Evolutionary conservation across 1,140 invertebrate genomes (phyloP), one percentile per base, ranked within the genome.

Genomic region (Plodia interpunctella): DNA sequence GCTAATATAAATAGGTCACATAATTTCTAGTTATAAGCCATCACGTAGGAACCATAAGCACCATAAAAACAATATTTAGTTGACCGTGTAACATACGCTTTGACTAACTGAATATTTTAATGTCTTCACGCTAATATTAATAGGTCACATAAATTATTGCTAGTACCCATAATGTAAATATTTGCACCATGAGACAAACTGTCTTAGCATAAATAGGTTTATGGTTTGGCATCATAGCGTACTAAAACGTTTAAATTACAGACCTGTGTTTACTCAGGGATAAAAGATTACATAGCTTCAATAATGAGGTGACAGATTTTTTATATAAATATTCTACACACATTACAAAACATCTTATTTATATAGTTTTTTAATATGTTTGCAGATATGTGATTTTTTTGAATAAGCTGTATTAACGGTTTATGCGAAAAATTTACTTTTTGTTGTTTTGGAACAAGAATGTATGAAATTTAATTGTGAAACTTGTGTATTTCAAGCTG

Each of bases 131-230:
- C 38, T 44, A 15, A 44, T 15, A 17, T n/a, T 15, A 44, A 44
- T 44, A 44, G 13, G 38, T n/a, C 38, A 4, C 38, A 17, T 44
- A 44, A 44, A 44, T 44, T n/a, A 44, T 44, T 15, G 5, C 38
- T 44, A 44, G 38, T 44, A 44, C 38, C 38, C 5, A 44, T 15
- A 15, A 15, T 5, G 15, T 44, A 44, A 44, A 44, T 44, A 44
- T 44, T 44, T 44, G n/a, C 38, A 44, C 38, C 13, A 44, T 44
- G 38, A 44, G 38, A 44, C 38, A 44, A 44, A 44, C 38, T 44
- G 38, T 17, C 38, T 13, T 44, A 4, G 15, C 15, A 44, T 13
- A 44, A 44, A 44, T 44, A 44, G 38, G 38, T 44, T 44, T 44
- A 44, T 44, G 38, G 38, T 44, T 44, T 44, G 38, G 38, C 32